These are phyloP conservation scores for Ascaphus truei DNA, from an alignment of 2,113 vertebrate genomes.

Conservation along the genomic window DNA sequence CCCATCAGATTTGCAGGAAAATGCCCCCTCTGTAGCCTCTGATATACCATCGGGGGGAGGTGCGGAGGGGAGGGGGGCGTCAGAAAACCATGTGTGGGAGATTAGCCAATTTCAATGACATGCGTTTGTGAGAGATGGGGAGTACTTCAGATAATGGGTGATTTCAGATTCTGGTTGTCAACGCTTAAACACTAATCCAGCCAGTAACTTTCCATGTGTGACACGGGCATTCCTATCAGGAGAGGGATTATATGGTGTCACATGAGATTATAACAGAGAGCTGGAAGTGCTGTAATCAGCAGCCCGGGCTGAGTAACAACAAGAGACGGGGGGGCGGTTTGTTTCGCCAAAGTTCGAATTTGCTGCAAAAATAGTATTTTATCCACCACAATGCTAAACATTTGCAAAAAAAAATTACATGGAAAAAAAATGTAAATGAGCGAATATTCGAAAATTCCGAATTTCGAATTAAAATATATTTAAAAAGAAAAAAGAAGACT, in stretches of 20 bases:
- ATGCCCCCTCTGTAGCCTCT: not conserved
- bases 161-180: not conserved
- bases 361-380: too few relatives aligned
- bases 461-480: too few relatives aligned
- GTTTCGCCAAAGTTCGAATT: too few relatives aligned
- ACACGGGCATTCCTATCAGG: not conserved
- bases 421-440: too few relatives aligned
- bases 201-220: not conserved
- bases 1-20: not conserved
- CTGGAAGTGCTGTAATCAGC: not conserved
- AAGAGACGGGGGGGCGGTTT: too few relatives aligned
- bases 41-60: conserved; percentile 20
- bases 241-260: conserved; percentile 9
- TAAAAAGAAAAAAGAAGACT: too few relatives aligned
- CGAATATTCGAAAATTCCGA: too few relatives aligned
- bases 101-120: not conserved
- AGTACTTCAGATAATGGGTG: not conserved
- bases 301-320: too few relatives aligned
- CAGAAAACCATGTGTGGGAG: not conserved
- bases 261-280: not conserved
- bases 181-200: not conserved
- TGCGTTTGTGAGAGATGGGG: not conserved
- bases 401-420: too few relatives aligned
- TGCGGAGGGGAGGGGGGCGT: too few relatives aligned
- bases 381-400: too few relatives aligned